phyloP scores from a whole-genome alignment of 2,113 vertebrate species.

The Murina feae region DNA sequence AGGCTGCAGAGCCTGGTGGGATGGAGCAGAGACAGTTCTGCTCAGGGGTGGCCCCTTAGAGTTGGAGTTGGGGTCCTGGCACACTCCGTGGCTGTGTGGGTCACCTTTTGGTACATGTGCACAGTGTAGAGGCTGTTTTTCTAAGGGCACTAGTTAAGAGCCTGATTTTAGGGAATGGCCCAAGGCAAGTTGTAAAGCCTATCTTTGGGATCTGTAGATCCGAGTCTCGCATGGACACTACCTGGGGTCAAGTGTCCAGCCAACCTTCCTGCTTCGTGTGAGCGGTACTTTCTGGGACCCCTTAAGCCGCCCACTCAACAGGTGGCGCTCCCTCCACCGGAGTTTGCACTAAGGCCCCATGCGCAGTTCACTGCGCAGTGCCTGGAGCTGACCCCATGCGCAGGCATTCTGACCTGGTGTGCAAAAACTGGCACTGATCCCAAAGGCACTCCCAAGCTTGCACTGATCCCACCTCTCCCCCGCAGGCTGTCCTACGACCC shows the following conservation, averaged over 20 bases:
- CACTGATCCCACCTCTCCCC: slow-evolving; percentile 20
- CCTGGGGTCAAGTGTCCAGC: neutral
- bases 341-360: neutral
- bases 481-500: slow-evolving; percentile 89
- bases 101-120: neutral
- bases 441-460: neutral
- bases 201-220: neutral
- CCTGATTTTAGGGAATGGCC: neutral
- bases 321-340: neutral
- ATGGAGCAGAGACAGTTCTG: neutral
- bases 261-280: neutral
- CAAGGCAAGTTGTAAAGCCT: too few species aligned
- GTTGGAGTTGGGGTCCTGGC: neutral
- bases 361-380: too few species aligned
- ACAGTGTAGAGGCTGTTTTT: neutral
- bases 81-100: neutral
- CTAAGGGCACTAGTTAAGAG: too few species aligned
- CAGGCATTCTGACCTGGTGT: neutral
- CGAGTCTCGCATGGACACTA: too few species aligned
- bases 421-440: too few species aligned
- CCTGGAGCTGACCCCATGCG: too few species aligned
- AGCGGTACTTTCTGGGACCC: neutral
- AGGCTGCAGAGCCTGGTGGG: neutral
- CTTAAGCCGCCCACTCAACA: neutral
- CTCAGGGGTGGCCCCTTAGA: neutral